A percentile compares a stretch with the other conserved stretches of the same genome.
These are phyloP conservation scores for Aspidoscelis tigris DNA, from an alignment of 2,113 vertebrate genomes.

Conservation along the genomic window DNA sequence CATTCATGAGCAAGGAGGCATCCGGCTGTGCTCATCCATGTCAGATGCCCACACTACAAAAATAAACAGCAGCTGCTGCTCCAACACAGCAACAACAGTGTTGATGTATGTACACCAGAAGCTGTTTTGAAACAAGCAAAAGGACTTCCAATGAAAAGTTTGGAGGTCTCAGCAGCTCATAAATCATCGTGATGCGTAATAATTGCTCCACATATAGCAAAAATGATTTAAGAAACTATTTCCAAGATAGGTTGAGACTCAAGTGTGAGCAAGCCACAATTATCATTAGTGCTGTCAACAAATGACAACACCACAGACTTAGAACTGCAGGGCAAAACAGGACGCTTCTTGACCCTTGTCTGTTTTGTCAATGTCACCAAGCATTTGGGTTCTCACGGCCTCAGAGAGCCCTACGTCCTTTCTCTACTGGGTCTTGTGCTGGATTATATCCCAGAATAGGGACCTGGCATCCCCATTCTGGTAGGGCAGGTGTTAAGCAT, in stretches of 20 bases:
- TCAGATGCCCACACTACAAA: no score
- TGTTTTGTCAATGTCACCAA: neutral
- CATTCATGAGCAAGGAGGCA: no score
- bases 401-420: no score
- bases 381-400: no score
- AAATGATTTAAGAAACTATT: neutral
- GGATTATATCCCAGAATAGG: no score
- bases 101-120: neutral
- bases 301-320: neutral
- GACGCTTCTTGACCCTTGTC: no score
- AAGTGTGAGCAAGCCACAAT: neutral
- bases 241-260: neutral
- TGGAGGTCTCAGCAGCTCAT: neutral
- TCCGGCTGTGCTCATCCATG: no score
- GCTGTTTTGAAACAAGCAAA: neutral
- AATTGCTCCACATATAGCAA: neutral
- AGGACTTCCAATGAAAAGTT: neutral
- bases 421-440: no score
- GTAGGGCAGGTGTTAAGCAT: no score
- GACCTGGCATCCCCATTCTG: no score
- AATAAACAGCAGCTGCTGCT: no score
- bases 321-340: no score
- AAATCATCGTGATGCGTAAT: neutral
- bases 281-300: neutral
- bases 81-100: slow-evolving; percentile 37